Base-by-base conservation (phyloP, 2,797 vertebrate genomes). In the Saxicola maurus region DNA sequence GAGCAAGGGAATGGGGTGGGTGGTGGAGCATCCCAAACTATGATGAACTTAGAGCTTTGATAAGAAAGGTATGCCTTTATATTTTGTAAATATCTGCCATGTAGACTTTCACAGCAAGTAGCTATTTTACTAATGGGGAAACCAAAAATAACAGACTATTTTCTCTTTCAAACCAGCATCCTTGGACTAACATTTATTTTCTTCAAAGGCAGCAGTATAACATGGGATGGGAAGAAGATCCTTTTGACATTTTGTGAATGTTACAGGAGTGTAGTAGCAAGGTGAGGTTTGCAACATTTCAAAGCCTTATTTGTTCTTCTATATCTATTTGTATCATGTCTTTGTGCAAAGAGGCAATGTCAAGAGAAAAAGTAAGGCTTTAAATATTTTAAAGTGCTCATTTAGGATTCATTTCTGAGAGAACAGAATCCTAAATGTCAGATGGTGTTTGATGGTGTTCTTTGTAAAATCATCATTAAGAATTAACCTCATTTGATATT, bases 371-470 rank as follows among this genome's bases (percentile, higher is more conserved):
- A 87, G 64, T 51, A 83, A 86, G 42, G 56, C 31, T 82, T 92
- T 86, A 92, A 69, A 78, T 86, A 81, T 91, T 92, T 89, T 87
- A 72, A 91, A 89, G 24, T 79, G 45, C 38, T 59, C n/a, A 31
- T 95, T 92, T 81, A 87, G 67, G 59, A 73, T 86, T 86, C 17
- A 53, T 75, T 91, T 87, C 86, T 91, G 13, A 37, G 37, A 82
- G 62, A 93, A 86, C 23, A 60, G 74, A 95, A 84, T 86, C 67
- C n/a, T 90, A 92, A 93, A 90, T 92, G 81, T 90, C 87, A 91
- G 62, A 53, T 0, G 5, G 12, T 69, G 49, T 81, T 81, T 66
- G 85, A 89, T 87, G n/a, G n/a, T 86, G 66, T 73, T 66, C 40
- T 86, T 74, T 38, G 40, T 78, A 87, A 91, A 91, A 89, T 91